Base-by-base conservation (phyloP, 2,113 vertebrate species). In the Hirundichthys speculiger region DNA sequence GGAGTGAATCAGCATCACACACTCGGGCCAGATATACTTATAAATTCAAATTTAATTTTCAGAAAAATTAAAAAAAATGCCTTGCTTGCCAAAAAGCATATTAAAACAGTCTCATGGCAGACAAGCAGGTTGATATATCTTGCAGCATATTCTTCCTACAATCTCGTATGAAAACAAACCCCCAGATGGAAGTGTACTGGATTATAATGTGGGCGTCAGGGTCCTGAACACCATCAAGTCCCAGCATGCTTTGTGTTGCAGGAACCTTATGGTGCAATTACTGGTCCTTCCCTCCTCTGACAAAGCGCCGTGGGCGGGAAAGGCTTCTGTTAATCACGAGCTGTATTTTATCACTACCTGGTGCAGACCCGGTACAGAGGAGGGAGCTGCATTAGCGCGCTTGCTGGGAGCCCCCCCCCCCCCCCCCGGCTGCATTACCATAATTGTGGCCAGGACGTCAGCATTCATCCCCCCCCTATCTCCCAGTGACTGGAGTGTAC, bases 301-400 rank as follows among this genome's bases (percentile, higher is more conserved):
- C 73, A 83, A 77, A 86, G 80, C 76, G 75, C 82, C 34, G 83
- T 87, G 80, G 86, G 89, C 14, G 72, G 80, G 79, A 86, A 61
- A 82, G 86, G 86, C 86, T 90, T 87, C 78, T 89, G 88, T 90
- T 90, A 89, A 92, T 92, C 89, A 88, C 69, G 79, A 82, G 75
- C 74, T 72, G 75, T 79, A 73, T 89, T 86, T 87, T 92, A 85
- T 83, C 89, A 77, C 80, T 89, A 81, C 75, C 80, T 88, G 89
- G 88, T 90, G 79, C 79, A 55, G 64, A 77, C 71, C 65, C 75
- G 78, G 48, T 52, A 16, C 69, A 43, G 50, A 22, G 64, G 42
- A 82, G 77, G 75, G 45, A 69, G 75, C 83, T 71, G 76, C 85
- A 85, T 89, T 86, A 86, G 81, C 60, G 66, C 79, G 68, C 81